Percentiles rank a stretch among this genome's conserved stretches.
Evolutionary conservation across 2,888 invertebrate species (phyloP).

Genomic region (Chydorus sphaericus): DNA sequence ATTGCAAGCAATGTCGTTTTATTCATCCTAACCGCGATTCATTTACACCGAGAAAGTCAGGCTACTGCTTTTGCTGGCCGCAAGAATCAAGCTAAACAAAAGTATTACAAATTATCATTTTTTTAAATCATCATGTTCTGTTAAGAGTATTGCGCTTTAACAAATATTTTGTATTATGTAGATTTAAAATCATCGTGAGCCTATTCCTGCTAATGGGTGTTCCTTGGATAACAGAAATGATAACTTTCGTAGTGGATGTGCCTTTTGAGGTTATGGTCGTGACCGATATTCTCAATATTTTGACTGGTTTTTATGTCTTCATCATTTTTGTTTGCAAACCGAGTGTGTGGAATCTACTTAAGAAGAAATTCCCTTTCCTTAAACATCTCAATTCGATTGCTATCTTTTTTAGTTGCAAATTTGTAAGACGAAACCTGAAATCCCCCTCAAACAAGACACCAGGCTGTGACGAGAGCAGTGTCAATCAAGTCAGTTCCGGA

Average conservation of each 20-base stretch:
- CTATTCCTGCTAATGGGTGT: conserved; percentile 21
- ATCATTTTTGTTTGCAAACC: conserved; percentile 26
- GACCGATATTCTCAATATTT: conserved; percentile 19
- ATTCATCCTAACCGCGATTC: conserved; percentile 46
- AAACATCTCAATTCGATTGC: not conserved
- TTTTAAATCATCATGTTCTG: too few relatives aligned
- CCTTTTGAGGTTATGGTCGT: conserved; percentile 17
- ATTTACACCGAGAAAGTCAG: not conserved
- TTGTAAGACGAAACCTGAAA: too few relatives aligned
- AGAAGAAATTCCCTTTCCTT: not conserved
- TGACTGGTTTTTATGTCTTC: conserved; percentile 24
- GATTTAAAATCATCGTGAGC: conserved; percentile 20
- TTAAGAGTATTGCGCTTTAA: too few relatives aligned
- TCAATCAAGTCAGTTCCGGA: too few relatives aligned
- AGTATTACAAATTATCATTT: not conserved
- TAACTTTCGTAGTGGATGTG: conserved; percentile 19
- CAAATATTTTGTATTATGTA: not conserved
- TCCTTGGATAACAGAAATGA: conserved; percentile 21
- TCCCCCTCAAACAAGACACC: too few relatives aligned
- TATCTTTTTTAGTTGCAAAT: too few relatives aligned
- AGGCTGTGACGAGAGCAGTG: too few relatives aligned
- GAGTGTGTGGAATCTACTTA: conserved; percentile 14
- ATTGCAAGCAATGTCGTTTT: conserved; percentile 48
- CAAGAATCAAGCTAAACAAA: not conserved
- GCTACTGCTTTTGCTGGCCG: not conserved